Conservation (phyloP, 2,113 vertebrate species). For the Bostrychus sinensis region DNA sequence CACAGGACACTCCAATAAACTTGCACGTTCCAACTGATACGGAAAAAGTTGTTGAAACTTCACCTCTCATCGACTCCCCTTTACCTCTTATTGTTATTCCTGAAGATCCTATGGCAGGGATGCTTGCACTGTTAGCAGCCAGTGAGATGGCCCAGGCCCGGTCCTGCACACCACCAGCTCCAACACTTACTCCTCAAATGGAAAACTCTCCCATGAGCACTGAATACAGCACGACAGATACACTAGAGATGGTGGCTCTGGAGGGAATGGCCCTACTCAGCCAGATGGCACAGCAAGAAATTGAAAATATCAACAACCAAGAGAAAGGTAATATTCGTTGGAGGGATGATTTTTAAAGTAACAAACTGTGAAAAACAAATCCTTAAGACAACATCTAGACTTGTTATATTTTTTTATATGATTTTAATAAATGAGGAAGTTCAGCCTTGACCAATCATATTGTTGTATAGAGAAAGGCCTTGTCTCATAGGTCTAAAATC, state of each 20-base stretch:
- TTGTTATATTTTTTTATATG: no score
- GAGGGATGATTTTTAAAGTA: neutral
- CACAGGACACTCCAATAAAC: slow-evolving; percentile 19
- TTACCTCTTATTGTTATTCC: slow-evolving; percentile 65
- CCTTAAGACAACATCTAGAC: no score
- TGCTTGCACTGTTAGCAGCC: slow-evolving; percentile 89
- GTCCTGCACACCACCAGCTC: slow-evolving; percentile 46
- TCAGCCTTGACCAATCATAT: no score
- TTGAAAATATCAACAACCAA: slow-evolving; percentile 75
- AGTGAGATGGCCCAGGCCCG: slow-evolving; percentile 88
- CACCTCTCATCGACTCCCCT: slow-evolving; percentile 50
- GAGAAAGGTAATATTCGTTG: slow-evolving; percentile 67
- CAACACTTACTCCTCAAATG: slow-evolving; percentile 54
- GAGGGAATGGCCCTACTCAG: slow-evolving; percentile 95
- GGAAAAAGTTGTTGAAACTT: slow-evolving; percentile 55
- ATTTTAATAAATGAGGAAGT: no score
- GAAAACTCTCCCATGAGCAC: slow-evolving; percentile 39
- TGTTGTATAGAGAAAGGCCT: no score
- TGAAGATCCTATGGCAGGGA: slow-evolving; percentile 91
- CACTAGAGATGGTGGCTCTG: slow-evolving; percentile 82
- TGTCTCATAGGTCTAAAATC: no score
- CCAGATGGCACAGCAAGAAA: slow-evolving; percentile 90
- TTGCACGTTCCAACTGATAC: slow-evolving; percentile 36
- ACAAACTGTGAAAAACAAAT: no score
- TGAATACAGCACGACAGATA: slow-evolving; percentile 64